Evolutionary conservation across 1,140 invertebrate species (phyloP), one percentile per base, ranked within the genome.

Genomic region (Paraescarpia echinospica): DNA sequence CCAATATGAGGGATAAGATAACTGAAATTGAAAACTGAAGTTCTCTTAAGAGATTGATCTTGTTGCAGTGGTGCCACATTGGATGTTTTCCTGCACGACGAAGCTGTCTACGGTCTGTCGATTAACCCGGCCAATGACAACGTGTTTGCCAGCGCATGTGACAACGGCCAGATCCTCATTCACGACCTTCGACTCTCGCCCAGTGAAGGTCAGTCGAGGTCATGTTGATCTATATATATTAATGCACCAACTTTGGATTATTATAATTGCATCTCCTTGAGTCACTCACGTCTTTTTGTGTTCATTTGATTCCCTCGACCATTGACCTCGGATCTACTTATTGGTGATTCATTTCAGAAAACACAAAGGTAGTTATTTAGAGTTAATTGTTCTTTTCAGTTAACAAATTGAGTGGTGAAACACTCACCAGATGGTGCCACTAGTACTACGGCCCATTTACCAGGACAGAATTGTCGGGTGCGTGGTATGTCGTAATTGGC

Each of bases 101-200:
- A 98, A 94, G 98, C 98, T 18, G 98, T 99, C 0, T 99, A 98
- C 95, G 98, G 98, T 35, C 96, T 99, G 34, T 98, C 98, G 92
- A 97, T 98, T 89, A 97, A 99, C 96, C 98, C 98, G 0, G 97
- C 97, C 94, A 98, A 98, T 96, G 97, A 98, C 92, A 97, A 97
- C 94, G 97, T 99, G 18, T 98, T 99, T 95, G 97, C 98, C 18
- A 98, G 98, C 94, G 98, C 98, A 51, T 98, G 98, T 93, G 98
- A 99, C 96, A 98, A 99, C 96, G 98, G 98, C 0, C 96, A 98
- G 94, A 96, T 99, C 93, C 96, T 98, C 22, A 97, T 99, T 35
- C 98, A 97, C 96, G 98, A 99, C 95, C 98, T 97, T 33, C 96
- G 98, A 94, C 97, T 97, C 94, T 97, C 97, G 35, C 96, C 96